Evolutionary conservation across 2,888 invertebrate genomes (phyloP).

Genomic region (Minunthozetes semirufus): DNA sequence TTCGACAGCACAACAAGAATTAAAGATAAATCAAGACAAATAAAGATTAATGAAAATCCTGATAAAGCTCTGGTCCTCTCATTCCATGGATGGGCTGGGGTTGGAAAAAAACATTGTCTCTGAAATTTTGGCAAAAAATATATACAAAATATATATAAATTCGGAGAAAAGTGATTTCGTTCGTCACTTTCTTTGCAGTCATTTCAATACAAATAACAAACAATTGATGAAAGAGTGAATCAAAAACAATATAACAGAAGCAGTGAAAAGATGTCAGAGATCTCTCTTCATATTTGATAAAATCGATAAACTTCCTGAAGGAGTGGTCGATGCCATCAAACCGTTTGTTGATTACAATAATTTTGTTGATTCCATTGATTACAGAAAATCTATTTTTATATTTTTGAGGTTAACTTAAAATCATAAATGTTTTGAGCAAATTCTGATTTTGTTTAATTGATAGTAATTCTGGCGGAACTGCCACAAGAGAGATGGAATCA

Average conservation of each 20-base stretch:
- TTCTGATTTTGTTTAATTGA: conserved; percentile 41
- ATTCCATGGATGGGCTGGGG: conserved; percentile 89
- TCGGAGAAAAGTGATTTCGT: conserved; percentile 62
- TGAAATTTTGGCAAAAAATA: conserved; percentile 63
- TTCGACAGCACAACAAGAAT: conserved; percentile 52
- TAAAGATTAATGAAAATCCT: conserved; percentile 46
- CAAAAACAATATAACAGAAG: conserved; percentile 53
- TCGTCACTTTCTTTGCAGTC: conserved; percentile 57
- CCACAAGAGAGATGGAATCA: conserved; percentile 51
- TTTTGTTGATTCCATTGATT: conserved; percentile 64
- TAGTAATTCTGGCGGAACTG: conserved; percentile 53
- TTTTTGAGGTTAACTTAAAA: conserved; percentile 51
- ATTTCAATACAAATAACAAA: neutral
- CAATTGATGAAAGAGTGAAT: neutral
- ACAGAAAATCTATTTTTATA: conserved; percentile 55
- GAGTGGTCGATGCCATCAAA: conserved; percentile 72
- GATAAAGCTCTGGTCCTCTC: conserved; percentile 74
- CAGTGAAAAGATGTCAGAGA: conserved; percentile 62
- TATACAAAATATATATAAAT: conserved; percentile 61
- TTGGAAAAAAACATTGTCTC: conserved; percentile 82
- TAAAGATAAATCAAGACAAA: no score
- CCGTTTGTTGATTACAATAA: conserved; percentile 80
- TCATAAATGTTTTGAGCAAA: conserved; percentile 23
- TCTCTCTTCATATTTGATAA: conserved; percentile 95
- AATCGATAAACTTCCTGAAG: conserved; percentile 82